Evolutionary conservation across 1,140 invertebrate genomes (phyloP), one percentile per base, ranked within the genome.

Genomic region (Plectrocnemia conspersa): DNA sequence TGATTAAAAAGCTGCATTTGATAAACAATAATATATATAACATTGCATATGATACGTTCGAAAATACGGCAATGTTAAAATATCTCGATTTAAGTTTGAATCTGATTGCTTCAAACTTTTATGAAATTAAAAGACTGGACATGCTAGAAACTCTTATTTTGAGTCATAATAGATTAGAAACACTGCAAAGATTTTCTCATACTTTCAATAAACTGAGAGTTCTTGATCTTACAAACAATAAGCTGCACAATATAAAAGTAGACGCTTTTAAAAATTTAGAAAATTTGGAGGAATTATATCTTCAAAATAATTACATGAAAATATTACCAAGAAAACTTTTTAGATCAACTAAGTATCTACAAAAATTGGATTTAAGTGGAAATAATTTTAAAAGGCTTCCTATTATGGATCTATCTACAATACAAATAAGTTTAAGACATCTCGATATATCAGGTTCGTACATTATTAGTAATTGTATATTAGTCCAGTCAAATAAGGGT

Each of bases 11-110:
- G 15, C 25, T 44, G 25, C 10, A 9, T 23, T 23, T 44, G 13
- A 3, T 24, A 10, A 23, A 44, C 4, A 44, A 24, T 44, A 7
- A 44, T 23, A 44, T 44, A 3, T 23, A 19, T 2, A 1, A 21
- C 10, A 22, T 44, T 23, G 2, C 41, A 11, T 2, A 10, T 5
- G 23, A 44, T 23, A 23, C 41, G 22, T 44, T 44, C 25, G 23
- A 44, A 44, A 25, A 44, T 23, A 21, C 25, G 21, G 2, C 19
- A 2, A 44, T 23, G 9, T 4, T 44, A 21, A 22, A 44, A 24
- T 9, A 44, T 23, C 21, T 44, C 21, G 41, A 44, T 23, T 44
- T 44, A n/a, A 44, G 41, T 44, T 23, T 19, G 21, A 44, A 44
- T 23, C 5, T 44, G 4, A 23, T 44, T 2, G 25, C 13, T n/a